These are phyloP conservation scores for Drusus annulatus DNA, from an alignment of 1,140 invertebrate genomes.

Conservation along the genomic window DNA sequence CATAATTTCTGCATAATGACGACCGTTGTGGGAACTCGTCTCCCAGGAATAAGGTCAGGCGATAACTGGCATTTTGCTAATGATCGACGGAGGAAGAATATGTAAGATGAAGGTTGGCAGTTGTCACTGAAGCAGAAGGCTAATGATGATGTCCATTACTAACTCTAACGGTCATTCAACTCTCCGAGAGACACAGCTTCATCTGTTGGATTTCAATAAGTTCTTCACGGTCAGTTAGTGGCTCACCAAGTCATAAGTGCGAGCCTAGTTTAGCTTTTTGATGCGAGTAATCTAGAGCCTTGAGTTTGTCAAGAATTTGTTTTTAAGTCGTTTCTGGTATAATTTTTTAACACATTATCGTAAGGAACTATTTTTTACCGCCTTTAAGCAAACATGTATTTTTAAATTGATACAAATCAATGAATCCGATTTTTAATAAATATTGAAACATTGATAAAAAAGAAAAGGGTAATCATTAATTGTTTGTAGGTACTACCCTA, in stretches of 20 bases:
- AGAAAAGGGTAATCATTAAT: no score
- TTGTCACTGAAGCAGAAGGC: not conserved
- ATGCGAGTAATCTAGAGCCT: not conserved
- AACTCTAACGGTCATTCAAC: slow-evolving; percentile 22
- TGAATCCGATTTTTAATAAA: no score
- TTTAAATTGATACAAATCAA: no score
- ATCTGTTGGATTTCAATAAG: not conserved
- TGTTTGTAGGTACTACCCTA: no score
- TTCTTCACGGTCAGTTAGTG: not conserved
- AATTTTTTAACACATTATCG: no score
- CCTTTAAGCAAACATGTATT: no score
- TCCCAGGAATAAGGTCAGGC: not conserved
- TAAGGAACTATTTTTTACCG: no score
- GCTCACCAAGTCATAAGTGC: not conserved
- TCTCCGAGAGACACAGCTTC: no score
- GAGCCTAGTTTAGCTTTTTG: not conserved
- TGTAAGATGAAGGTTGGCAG: slow-evolving; percentile 4
- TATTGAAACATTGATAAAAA: no score
- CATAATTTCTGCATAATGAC: not conserved
- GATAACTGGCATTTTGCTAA: slow-evolving; percentile 6
- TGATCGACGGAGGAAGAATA: not conserved
- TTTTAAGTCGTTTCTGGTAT: no score
- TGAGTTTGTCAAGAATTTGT: no score
- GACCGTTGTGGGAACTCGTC: slow-evolving; percentile 4
- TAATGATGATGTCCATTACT: slow-evolving; percentile 19